A percentile compares a stretch with the other conserved stretches of the same genome.
Conservation (phyloP, 2,113 vertebrate species). For the Forbesichthys agassizii region DNA sequence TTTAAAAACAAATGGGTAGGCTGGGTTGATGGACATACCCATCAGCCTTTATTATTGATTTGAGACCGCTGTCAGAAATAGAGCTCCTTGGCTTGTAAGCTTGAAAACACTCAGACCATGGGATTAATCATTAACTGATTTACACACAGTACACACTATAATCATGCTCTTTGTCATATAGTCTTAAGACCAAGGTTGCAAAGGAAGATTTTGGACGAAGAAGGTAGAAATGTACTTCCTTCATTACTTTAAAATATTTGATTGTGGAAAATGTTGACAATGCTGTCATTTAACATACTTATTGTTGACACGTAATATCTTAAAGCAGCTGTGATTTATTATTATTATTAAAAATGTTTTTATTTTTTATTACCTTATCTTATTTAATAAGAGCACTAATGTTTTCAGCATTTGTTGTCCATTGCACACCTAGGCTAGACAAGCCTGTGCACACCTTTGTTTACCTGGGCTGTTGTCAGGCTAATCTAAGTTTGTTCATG, state of each 20-base stretch:
- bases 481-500: constrained; percentile 8
- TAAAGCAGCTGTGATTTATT: too few species aligned
- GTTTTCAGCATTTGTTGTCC: constrained; percentile 2
- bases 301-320: too few species aligned
- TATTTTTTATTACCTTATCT: not conserved
- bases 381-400: not conserved
- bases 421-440: constrained; percentile 8
- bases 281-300: too few species aligned
- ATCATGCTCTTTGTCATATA: constrained; percentile 27
- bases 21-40: constrained; percentile 32
- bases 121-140: constrained; percentile 67
- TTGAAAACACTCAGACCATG: constrained; percentile 47
- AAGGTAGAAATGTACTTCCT: constrained; percentile 42
- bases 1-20: constrained; percentile 47
- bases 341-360: not conserved
- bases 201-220: constrained; percentile 10
- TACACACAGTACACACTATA: constrained; percentile 20
- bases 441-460: constrained; percentile 32
- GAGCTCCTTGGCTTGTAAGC: constrained; percentile 36
- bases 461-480: constrained; percentile 16
- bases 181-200: constrained; percentile 21
- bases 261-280: too few species aligned
- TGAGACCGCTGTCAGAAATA: constrained; percentile 24
- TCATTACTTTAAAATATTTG: too few species aligned
- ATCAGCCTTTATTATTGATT: constrained; percentile 43